Evolutionary conservation across 2,113 vertebrate genomes (phyloP).

Genomic region (Poecilia latipinna): DNA sequence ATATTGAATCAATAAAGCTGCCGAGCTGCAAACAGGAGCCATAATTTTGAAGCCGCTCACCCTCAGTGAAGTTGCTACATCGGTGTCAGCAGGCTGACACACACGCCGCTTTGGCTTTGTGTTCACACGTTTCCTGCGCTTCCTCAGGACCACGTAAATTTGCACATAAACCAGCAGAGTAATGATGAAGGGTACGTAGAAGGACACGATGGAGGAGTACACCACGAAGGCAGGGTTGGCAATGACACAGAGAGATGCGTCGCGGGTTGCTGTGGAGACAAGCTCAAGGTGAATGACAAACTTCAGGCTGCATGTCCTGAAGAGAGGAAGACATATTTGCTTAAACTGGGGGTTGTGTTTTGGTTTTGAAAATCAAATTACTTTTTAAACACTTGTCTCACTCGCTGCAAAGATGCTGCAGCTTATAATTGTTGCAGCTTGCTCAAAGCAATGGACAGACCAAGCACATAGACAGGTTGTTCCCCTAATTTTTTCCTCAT

Average conservation of each 20-base stretch:
- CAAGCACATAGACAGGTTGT: too few relatives aligned
- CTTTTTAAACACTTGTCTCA: background rate
- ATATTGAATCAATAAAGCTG: conserved; percentile 1
- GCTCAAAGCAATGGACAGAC: too few relatives aligned
- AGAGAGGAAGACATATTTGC: background rate
- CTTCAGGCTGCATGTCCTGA: background rate
- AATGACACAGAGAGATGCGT: conserved; percentile 80
- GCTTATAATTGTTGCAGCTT: too few relatives aligned
- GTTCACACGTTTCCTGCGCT: conserved; percentile 82
- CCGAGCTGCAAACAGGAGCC: background rate
- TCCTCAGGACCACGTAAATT: conserved; percentile 83
- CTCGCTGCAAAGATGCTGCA: background rate
- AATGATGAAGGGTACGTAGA: conserved; percentile 85
- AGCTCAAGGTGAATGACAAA: conserved; percentile 34
- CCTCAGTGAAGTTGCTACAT: conserved; percentile 73
- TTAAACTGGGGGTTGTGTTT: conserved; percentile 3
- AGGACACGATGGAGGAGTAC: conserved; percentile 85
- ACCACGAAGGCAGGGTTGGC: conserved; percentile 84
- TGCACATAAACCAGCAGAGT: conserved; percentile 85
- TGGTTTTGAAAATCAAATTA: conserved; percentile 9
- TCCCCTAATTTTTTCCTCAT: too few relatives aligned
- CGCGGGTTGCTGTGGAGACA: conserved; percentile 76
- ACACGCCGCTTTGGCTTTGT: conserved; percentile 77
- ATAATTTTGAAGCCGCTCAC: conserved; percentile 55
- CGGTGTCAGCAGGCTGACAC: conserved; percentile 55